Conservation (phyloP, 2,113 vertebrate species). For the Gymnorhina tibicen region DNA sequence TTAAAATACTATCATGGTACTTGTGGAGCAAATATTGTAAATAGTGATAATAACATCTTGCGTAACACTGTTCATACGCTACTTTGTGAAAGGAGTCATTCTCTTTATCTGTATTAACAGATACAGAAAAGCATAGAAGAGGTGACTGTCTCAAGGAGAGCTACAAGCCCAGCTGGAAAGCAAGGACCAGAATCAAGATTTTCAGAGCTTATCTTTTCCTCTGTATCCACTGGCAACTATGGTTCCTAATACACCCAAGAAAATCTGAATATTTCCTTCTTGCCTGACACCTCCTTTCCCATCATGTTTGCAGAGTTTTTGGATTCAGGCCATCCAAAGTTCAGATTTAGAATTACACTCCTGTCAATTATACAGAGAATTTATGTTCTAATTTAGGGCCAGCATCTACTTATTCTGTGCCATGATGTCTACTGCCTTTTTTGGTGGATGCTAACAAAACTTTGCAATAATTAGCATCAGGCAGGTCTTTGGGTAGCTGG, state of each 20-base stretch:
- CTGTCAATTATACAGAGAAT: neutral
- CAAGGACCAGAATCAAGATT: neutral
- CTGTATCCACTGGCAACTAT: neutral
- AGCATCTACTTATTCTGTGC: neutral
- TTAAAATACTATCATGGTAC: neutral
- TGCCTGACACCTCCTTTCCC: neutral
- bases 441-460: neutral
- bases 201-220: neutral
- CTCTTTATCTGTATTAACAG: neutral
- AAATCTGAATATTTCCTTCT: neutral
- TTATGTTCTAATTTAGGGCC: neutral
- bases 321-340: neutral
- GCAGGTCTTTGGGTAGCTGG: neutral
- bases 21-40: neutral
- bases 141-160: neutral
- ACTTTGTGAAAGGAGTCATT: neutral
- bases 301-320: neutral
- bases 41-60: neutral
- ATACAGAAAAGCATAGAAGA: neutral
- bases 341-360: neutral
- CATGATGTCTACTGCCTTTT: neutral
- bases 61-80: neutral
- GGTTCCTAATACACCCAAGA: neutral
- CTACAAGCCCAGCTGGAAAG: neutral
- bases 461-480: neutral